Conservation (phyloP, 1,140 invertebrate genomes). For the Tenebrio molitor region DNA sequence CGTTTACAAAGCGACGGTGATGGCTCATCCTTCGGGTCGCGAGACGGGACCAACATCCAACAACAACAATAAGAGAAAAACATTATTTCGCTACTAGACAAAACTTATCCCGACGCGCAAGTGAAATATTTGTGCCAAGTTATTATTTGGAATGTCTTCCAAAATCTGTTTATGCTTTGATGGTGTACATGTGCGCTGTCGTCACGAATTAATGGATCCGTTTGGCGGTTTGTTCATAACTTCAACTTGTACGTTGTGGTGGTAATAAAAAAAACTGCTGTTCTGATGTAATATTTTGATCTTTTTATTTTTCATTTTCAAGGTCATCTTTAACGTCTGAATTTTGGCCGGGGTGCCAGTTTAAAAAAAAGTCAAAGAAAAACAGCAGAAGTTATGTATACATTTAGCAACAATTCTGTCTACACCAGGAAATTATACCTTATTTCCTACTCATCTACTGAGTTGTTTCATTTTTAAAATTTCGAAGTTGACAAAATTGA, state of each 20-base stretch:
- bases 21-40: not conserved
- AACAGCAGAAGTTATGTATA: no score
- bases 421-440: no score
- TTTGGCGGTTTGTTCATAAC: no score
- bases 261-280: not conserved
- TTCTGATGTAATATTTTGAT: no score
- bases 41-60: not conserved
- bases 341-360: constrained; percentile 3
- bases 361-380: no score
- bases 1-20: constrained; percentile 7
- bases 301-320: not conserved
- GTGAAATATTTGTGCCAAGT: constrained; percentile 37
- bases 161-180: constrained; percentile 16
- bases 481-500: no score
- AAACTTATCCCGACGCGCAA: not conserved
- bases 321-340: constrained; percentile 11
- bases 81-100: not conserved
- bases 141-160: constrained; percentile 14
- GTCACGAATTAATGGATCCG: constrained; percentile 8
- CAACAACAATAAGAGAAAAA: not conserved
- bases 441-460: no score
- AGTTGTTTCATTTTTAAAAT: no score
- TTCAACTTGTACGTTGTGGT: no score
- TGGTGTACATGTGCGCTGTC: constrained; percentile 7
- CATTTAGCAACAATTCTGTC: no score